Evolutionary conservation across 2,797 vertebrate genomes (phyloP), one percentile per base, ranked within the genome.

Genomic region (Pogonophryne albipinna): DNA sequence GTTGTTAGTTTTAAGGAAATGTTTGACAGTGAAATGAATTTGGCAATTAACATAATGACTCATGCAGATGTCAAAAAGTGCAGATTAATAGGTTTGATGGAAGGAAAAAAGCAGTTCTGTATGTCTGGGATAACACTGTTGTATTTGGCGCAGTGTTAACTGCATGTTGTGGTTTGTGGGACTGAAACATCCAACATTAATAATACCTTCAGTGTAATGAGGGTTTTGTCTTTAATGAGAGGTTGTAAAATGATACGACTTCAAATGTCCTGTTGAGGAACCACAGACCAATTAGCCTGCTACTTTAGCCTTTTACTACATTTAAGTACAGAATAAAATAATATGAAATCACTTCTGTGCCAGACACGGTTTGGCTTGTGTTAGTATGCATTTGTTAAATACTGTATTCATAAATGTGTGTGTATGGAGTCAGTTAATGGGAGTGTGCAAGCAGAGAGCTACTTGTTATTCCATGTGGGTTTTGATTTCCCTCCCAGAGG

Each of bases 401-500:
- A 77, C 41, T 64, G 20, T 74, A 79, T 75, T 57, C 42, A 53
- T 76, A 55, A 52, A 57, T 66, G 50, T 78, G 74, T 78, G 27
- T 27, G 70, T 58, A 44, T 66, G 23, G n/a, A 66, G 58, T 67
- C 62, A 8, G 59, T 73, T 65, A 80, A 86, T 83, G 66, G 71
- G 71, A 86, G 19, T 80, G 75, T 74, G 78, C 78, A 71, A 77
- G 79, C 74, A 84, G 58, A 77, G 71, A 82, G 80, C 91, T 92
- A 92, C 90, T 93, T 93, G 91, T 84, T 92, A 92, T 93, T 92
- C 92, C 64, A 88, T 86, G 87, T 79, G 82, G 71, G 90, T 89
- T 89, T 89, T 91, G 87, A 91, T 90, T 91, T 90, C 73, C 79
- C 85, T 88, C 87, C 84, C 83, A 88, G 87, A 87, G 74, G 84